Base-by-base conservation (phyloP, 2,888 invertebrate genomes). In the Lydus trimaculatus region DNA sequence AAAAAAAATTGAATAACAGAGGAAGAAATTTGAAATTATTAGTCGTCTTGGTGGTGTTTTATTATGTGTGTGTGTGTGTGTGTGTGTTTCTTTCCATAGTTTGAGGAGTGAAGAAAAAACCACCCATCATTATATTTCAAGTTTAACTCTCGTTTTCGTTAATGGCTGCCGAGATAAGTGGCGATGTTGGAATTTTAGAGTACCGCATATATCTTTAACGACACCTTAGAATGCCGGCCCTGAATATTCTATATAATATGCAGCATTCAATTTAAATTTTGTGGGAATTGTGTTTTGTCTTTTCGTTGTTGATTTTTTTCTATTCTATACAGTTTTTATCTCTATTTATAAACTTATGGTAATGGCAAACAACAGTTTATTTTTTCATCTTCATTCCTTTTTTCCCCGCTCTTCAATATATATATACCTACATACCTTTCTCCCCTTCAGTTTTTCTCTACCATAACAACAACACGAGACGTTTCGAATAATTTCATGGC, bases 251-350 rank as follows among this genome's bases (percentile, higher is more conserved):
- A 81, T 81, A 82, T 82, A 82, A 82, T 82, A 82, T 82, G 82
- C 82, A 79, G 81, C 80, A 82, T 82, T 82, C 81, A 82, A 82
- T 82, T 82, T 81, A 82, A 82, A 82, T 82, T 82, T 82, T 81
- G 82, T 81, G 82, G 77, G 81, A 82, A 82, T 79, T 79, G 80
- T 76, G 79, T 78, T 80, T 80, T 79, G 76, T 79, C 79, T 79
- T 80, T 80, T 78, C 77, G 23, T 56, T n/a, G 56, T 25, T 28
- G 20, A 28, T n/a, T 25, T n/a, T 56, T 28, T 48, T 48, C 48
- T 48, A 20, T 23, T 56, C 25, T 56, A 56, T 56, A 78, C 76
- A 79, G 79, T 79, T 81, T 56, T 81, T 81, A 81, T 81, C 79
- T 81, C 80, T 82, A 81, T 82, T 81, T 82, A 82, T 81, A 79